These are phyloP conservation scores for Probaryconus sp. DNA, from an alignment of 1,140 invertebrate genomes.

Conservation along the genomic window DNA sequence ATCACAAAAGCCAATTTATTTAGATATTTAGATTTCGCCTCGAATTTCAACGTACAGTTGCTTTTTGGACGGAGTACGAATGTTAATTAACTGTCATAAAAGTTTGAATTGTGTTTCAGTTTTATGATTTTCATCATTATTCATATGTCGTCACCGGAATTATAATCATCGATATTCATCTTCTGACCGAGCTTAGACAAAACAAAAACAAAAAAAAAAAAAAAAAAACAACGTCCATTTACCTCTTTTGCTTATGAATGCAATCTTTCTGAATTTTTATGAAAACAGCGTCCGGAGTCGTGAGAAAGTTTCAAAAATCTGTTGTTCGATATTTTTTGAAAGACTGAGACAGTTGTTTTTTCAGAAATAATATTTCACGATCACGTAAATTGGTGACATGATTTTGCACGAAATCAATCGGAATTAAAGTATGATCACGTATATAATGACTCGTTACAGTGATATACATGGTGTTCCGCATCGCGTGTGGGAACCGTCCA, in stretches of 20 bases:
- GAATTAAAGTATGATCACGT: slow-evolving; percentile 70
- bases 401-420: slow-evolving; percentile 38
- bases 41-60: slow-evolving; percentile 48
- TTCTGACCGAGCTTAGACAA: too few relatives aligned
- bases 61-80: slow-evolving; percentile 37
- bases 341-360: too few relatives aligned
- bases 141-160: slow-evolving; percentile 5
- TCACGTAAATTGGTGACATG: slow-evolving; percentile 7
- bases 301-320: slow-evolving; percentile 38
- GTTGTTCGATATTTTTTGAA: slow-evolving; percentile 9
- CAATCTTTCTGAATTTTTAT: too few relatives aligned
- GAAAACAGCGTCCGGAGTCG: too few relatives aligned
- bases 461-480: slow-evolving; percentile 56
- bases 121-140: slow-evolving; percentile 19
- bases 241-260: too few relatives aligned
- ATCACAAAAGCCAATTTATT: slow-evolving; percentile 38
- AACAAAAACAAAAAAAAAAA: too few relatives aligned
- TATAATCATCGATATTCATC: background rate
- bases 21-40: slow-evolving; percentile 45
- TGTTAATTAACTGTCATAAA: slow-evolving; percentile 23
- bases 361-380: too few relatives aligned
- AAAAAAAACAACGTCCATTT: too few relatives aligned
- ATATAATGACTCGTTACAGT: slow-evolving; percentile 55
- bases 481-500: slow-evolving; percentile 68
- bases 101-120: slow-evolving; percentile 5